phyloP scores from a whole-genome alignment of 1,140 invertebrate species.

The Formica exsecta region DNA sequence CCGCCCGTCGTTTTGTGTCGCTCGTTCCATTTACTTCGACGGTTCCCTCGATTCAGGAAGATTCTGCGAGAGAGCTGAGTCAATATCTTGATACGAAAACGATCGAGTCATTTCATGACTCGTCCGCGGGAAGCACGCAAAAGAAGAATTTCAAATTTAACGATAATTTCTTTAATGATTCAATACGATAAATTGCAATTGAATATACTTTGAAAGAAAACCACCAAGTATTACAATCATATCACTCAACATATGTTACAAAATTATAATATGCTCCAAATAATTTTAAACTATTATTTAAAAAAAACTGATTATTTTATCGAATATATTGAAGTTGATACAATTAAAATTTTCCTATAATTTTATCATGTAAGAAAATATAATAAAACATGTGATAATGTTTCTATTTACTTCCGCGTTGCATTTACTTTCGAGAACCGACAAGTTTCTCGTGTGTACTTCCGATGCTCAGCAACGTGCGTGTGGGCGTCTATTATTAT shows the following conservation, averaged over 20 bases:
- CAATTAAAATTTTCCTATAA: background rate
- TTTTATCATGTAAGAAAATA: background rate
- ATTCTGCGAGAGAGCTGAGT: background rate
- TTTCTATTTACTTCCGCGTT: background rate
- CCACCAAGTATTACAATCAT: background rate
- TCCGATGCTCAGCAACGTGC: background rate
- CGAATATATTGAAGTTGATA: too few species aligned
- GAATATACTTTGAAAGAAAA: background rate
- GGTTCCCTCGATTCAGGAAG: background rate
- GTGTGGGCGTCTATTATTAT: background rate
- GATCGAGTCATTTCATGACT: background rate
- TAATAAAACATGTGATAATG: background rate
- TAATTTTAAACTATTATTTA: background rate
- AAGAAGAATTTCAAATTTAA: background rate
- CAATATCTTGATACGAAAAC: constrained; percentile 14
- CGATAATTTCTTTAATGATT: background rate
- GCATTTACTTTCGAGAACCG: background rate
- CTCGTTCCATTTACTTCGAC: constrained; percentile 49
- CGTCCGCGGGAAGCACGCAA: background rate
- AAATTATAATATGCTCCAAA: background rate
- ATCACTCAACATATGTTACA: background rate
- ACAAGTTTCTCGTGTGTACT: background rate
- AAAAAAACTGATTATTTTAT: background rate
- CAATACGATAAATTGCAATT: background rate
- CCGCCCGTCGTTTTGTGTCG: constrained; percentile 42